Conservation (phyloP, 2,113 vertebrate species). For the Malurus elegans region DNA sequence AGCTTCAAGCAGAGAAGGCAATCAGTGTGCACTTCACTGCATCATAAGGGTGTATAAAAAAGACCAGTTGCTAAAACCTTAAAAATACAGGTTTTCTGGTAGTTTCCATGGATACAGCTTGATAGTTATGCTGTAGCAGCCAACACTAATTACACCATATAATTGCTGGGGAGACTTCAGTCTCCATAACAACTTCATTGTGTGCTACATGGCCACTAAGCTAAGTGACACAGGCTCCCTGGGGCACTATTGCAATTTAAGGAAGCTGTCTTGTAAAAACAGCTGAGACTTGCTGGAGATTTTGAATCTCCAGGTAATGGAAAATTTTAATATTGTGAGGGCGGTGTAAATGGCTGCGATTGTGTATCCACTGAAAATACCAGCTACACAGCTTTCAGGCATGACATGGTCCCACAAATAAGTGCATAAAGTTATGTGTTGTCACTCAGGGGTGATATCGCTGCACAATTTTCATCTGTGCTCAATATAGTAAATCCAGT, state of each 20-base stretch:
- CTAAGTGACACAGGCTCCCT: background rate
- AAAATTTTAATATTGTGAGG: background rate
- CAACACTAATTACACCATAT: conserved; percentile 58
- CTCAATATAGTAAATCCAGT: background rate
- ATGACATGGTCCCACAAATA: background rate
- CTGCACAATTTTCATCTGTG: background rate
- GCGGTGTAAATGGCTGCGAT: background rate
- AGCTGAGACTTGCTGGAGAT: background rate
- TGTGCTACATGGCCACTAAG: background rate
- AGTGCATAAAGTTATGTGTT: background rate
- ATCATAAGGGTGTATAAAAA: conserved; percentile 36
- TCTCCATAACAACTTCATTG: conserved; percentile 65
- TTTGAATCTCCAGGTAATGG: background rate
- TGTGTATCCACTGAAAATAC: background rate
- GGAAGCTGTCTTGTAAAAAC: background rate
- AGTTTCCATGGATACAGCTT: conserved; percentile 66
- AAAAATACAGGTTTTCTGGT: conserved; percentile 38
- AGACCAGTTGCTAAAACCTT: conserved; percentile 34
- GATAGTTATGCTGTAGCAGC: conserved; percentile 42
- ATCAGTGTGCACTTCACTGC: conserved; percentile 22
- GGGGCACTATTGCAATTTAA: background rate
- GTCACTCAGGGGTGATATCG: rapidly evolving
- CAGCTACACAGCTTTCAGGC: background rate
- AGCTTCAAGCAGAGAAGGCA: conserved; percentile 26
- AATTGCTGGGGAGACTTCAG: conserved; percentile 44